Conservation (phyloP, 2,113 vertebrate genomes). For the Tichodroma muraria region DNA sequence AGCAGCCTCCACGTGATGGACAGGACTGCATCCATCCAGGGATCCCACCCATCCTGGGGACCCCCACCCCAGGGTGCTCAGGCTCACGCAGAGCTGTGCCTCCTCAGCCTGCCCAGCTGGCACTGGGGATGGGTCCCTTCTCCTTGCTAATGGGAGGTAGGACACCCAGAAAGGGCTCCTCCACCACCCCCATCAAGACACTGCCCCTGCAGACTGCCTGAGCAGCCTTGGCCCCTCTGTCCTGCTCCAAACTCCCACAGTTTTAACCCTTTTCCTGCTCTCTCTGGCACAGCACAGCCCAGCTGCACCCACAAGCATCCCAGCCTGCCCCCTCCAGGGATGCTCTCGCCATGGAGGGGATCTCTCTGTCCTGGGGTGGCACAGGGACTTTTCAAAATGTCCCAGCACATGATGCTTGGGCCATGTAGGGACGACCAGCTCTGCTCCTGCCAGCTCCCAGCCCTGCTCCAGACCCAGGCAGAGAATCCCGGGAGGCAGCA, state of each 20-base stretch:
- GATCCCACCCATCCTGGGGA: neutral
- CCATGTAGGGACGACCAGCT: neutral
- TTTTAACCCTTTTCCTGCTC: neutral
- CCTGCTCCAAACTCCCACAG: neutral
- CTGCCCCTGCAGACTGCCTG: neutral
- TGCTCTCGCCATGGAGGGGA: accelerated
- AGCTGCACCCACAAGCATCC: neutral
- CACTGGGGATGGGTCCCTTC: neutral
- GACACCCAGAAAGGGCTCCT: neutral
- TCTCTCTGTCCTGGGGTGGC: neutral
- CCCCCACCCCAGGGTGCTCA: neutral
- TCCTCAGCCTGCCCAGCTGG: neutral
- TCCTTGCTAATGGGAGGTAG: neutral
- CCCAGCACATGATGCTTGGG: accelerated
- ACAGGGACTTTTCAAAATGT: neutral
- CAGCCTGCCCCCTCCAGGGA: neutral
- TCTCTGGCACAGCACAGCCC: neutral
- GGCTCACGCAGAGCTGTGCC: neutral
- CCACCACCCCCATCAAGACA: accelerated
- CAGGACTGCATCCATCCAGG: neutral
- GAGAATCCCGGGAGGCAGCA: neutral
- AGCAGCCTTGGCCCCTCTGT: neutral
- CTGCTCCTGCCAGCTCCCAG: neutral
- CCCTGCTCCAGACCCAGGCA: neutral
- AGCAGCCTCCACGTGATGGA: neutral